Evolutionary conservation across 92 coral and sea anemone genomes (phyloP), one percentile per base, ranked within the genome.

Genomic region (Phenganax marumi): DNA sequence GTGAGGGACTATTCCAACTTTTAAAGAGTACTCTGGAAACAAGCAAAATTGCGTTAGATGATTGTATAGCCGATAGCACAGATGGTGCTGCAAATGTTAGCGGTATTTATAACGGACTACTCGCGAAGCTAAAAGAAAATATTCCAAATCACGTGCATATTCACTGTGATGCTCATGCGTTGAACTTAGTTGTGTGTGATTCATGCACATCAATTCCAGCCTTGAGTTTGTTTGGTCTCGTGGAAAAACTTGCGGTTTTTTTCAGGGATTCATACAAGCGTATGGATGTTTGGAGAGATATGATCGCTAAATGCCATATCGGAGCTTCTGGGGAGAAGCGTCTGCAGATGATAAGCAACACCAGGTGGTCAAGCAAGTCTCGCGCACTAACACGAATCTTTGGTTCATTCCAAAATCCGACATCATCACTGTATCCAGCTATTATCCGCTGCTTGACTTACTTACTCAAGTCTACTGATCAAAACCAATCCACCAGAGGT

Each of bases 141-240:
- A 3, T 62, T 62, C 68, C 68, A 62, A 62, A 62, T 21, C 68
- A 62, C 25, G 68, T 62, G 18, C 63, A 56, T 21, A 56, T 56
- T 56, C n/a, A 11, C 63, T 56, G 17, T 56, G 63, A 58, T 14
- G 65, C 65, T 58, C 65, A 58, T 58, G 65, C 65, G 65, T 18
- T 58, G 33, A 21, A 62, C 68, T 62, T 62, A 62, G 68, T 62
- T 62, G 68, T 62, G 68, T 62, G 68, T 62, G 68, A 62, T 62
- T 62, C 68, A 14, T 62, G 68, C 68, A 62, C 68, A 62, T 62
- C 26, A 62, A 17, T 62, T 62, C 68, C 68, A 62, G 33, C 68
- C 68, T 62, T 62, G 26, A 18, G 12, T 62, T 62, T 62, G 25
- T 10, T 11, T 56, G 63, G 17, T 56, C 63, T 10, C 0, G 63